Conservation (phyloP, 2,113 vertebrate genomes). For the Gobius niger region DNA sequence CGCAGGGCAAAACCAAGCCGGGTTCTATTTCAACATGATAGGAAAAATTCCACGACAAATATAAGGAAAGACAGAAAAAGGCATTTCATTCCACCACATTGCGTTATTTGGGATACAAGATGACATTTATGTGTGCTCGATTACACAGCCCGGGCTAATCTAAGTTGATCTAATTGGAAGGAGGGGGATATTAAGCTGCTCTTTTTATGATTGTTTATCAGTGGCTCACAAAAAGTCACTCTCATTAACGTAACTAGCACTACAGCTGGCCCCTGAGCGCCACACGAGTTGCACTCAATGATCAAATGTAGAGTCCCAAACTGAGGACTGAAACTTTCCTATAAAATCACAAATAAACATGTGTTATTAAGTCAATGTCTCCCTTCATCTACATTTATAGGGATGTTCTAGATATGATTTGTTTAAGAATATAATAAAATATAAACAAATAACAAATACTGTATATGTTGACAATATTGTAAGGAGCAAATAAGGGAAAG, state of each 20-base stretch:
- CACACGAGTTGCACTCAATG: background rate
- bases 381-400: no score
- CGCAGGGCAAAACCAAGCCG: background rate
- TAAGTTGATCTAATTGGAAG: conserved; percentile 25
- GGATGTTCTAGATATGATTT: no score
- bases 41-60: background rate
- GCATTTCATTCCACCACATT: background rate
- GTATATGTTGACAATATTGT: no score
- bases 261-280: conserved; percentile 20
- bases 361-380: no score
- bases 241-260: conserved; percentile 15
- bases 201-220: conserved; percentile 22
- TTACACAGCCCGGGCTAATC: conserved; percentile 10
- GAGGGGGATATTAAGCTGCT: conserved; percentile 8
- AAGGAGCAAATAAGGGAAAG: no score
- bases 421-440: no score
- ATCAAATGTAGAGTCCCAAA: background rate
- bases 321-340: background rate
- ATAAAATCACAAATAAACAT: background rate
- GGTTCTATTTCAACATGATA: conserved; percentile 1
- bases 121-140: conserved; percentile 14
- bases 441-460: no score
- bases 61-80: background rate
- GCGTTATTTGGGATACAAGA: conserved; percentile 1
- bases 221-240: conserved; percentile 26